Evolutionary conservation across 2,888 invertebrate genomes (phyloP).

Genomic region (Drosophila merina): DNA sequence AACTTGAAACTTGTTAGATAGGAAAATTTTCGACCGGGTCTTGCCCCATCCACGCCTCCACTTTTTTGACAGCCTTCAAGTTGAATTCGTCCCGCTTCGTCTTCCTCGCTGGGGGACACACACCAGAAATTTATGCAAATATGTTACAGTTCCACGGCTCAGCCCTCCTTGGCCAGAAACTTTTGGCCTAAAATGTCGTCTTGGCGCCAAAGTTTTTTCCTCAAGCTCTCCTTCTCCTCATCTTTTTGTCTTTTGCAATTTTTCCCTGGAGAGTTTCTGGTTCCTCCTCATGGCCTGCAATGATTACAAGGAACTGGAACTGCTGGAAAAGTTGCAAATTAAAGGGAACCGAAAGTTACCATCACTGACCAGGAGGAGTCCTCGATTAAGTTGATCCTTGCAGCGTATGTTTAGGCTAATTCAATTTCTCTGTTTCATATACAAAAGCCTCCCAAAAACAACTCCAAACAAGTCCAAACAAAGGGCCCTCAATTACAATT

Average conservation of each 20-base stretch:
- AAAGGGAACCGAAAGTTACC: constrained; percentile 46
- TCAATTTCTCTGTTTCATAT: constrained; percentile 16
- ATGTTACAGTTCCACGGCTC: constrained; percentile 52
- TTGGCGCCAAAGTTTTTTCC: constrained; percentile 63
- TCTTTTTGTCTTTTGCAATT: background rate
- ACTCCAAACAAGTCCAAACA: constrained; percentile 22
- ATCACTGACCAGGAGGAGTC: constrained; percentile 15
- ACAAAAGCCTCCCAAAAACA: background rate
- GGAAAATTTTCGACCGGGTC: constrained; percentile 27
- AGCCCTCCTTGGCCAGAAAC: constrained; percentile 41
- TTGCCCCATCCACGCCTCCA: background rate
- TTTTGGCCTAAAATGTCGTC: constrained; percentile 63
- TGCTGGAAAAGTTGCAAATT: constrained; percentile 63
- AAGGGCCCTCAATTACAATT: constrained; percentile 38
- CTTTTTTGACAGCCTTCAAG: constrained; percentile 45
- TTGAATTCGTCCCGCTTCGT: constrained; percentile 36
- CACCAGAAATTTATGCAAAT: constrained; percentile 64
- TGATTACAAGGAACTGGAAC: constrained; percentile 60
- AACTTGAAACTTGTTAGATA: constrained; percentile 59
- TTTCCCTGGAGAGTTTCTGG: constrained; percentile 13
- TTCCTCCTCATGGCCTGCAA: constrained; percentile 43
- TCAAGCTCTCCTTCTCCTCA: background rate
- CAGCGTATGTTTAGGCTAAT: constrained; percentile 11
- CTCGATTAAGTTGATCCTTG: constrained; percentile 26
- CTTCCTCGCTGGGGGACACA: constrained; percentile 16